phyloP scores from a whole-genome alignment of 2,797 vertebrate genomes.

The Peromyscus aztecus region DNA sequence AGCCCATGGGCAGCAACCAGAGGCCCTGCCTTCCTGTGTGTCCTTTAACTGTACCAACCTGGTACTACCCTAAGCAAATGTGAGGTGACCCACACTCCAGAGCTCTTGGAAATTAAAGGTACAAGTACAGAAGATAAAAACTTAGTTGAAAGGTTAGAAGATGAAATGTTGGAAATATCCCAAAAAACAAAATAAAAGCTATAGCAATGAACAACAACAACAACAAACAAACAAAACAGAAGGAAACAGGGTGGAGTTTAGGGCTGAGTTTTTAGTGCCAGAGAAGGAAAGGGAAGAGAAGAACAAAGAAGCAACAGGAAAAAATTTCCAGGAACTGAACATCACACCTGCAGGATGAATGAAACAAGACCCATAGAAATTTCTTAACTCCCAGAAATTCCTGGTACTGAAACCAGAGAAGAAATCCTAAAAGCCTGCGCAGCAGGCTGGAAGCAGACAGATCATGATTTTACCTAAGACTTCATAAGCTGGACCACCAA shows the following conservation, averaged over 20 bases:
- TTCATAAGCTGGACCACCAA: background rate
- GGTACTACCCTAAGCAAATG: background rate
- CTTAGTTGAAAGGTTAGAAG: background rate
- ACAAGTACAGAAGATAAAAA: background rate
- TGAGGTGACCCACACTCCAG: background rate
- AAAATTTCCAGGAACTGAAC: background rate
- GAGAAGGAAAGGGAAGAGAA: background rate
- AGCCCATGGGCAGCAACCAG: background rate
- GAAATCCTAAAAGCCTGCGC: background rate
- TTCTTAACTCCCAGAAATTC: background rate
- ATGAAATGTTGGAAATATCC: background rate
- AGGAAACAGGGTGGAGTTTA: background rate
- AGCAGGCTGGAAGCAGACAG: background rate
- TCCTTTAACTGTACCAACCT: background rate
- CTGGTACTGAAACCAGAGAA: background rate
- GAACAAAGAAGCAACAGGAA: background rate
- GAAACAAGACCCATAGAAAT: no score
- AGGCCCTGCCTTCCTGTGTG: background rate
- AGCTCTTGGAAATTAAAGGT: background rate
- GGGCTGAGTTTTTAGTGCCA: background rate
- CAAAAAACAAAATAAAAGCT: background rate
- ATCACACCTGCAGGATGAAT: no score
- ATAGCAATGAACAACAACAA: background rate
- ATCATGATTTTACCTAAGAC: background rate
- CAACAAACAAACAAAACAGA: background rate